These are phyloP conservation scores for Styela clava DNA, from an alignment of 23 tunicate genomes.

Conservation along the genomic window DNA sequence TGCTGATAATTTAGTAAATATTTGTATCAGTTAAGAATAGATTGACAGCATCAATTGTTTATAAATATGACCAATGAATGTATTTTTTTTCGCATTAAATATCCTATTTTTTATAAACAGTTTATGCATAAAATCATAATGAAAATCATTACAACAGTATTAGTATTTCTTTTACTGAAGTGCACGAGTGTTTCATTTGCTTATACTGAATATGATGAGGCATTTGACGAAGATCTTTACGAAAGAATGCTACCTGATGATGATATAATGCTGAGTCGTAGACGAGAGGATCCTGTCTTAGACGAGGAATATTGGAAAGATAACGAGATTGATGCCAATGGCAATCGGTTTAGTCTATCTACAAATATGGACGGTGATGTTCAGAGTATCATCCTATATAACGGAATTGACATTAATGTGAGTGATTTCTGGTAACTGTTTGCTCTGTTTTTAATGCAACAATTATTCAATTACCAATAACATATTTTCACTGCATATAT, in stretches of 20 bases:
- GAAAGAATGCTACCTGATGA: background rate
- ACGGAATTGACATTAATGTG: background rate
- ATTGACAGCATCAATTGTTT: too few relatives aligned
- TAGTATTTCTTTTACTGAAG: background rate
- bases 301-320: slow-evolving; percentile 6
- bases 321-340: background rate
- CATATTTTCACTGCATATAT: too few relatives aligned
- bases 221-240: background rate
- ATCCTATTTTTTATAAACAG: too few relatives aligned
- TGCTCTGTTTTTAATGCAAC: too few relatives aligned
- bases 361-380: background rate
- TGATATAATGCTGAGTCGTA: background rate
- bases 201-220: background rate
- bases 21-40: too few relatives aligned
- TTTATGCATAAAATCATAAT: too few relatives aligned
- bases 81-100: too few relatives aligned
- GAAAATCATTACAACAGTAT: background rate
- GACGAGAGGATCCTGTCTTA: background rate
- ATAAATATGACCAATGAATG: too few relatives aligned
- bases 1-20: too few relatives aligned
- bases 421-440: background rate
- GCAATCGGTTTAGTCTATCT: background rate
- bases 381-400: background rate
- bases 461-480: too few relatives aligned
- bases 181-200: background rate